A percentile compares a stretch with the other conserved stretches of the same genome.
These are phyloP conservation scores for Diplodus sargus DNA, from an alignment of 2,797 vertebrate species.

Conservation along the genomic window DNA sequence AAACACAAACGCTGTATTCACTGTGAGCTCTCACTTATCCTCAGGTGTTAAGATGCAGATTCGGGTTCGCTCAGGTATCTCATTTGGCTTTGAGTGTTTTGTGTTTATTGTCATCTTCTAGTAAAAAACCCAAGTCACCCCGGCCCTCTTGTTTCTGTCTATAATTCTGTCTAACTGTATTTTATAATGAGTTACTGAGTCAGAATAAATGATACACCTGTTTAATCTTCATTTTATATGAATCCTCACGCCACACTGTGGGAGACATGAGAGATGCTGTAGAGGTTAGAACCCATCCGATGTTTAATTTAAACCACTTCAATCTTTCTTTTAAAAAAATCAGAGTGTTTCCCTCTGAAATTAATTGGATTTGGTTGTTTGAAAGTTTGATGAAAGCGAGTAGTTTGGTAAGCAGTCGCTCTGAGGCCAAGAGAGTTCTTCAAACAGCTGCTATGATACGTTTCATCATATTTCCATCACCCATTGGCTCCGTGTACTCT, in stretches of 20 bases:
- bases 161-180: too few species aligned
- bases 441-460: constrained; percentile 28
- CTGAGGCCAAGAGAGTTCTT: constrained; percentile 57
- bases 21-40: constrained; percentile 7
- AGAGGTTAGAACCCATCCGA: constrained; percentile 19
- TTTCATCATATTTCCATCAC: constrained; percentile 49
- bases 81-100: constrained; percentile 43
- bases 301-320: constrained; percentile 34
- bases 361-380: constrained; percentile 41
- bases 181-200: background rate
- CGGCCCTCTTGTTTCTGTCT: constrained; percentile 17
- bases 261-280: background rate
- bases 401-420: constrained; percentile 19
- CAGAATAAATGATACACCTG: background rate
- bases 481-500: constrained; percentile 18
- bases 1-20: constrained; percentile 11
- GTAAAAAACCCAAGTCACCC: background rate
- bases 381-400: constrained; percentile 46
- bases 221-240: constrained; percentile 5
- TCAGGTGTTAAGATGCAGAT: background rate
- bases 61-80: background rate
- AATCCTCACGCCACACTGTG: background rate
- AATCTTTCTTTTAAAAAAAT: background rate
- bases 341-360: background rate
- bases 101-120: constrained; percentile 14